These are phyloP conservation scores for Syngnathoides biaculeatus DNA, from an alignment of 2,113 vertebrate species.

Conservation along the genomic window DNA sequence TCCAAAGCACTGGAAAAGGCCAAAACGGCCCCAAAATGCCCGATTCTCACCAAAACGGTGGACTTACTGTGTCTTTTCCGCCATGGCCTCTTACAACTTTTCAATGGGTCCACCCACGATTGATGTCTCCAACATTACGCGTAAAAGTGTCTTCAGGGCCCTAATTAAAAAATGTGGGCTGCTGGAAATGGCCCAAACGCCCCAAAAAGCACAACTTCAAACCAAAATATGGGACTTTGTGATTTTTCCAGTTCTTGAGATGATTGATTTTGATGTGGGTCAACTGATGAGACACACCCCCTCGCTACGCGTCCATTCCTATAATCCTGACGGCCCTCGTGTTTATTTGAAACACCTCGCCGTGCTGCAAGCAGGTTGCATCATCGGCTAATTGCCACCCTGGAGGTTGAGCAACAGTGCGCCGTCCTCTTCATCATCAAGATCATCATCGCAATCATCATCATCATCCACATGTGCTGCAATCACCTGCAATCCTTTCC, in stretches of 20 bases:
- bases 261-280: background rate
- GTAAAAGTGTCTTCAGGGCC: background rate
- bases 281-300: background rate
- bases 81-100: background rate
- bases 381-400: constrained; percentile 77
- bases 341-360: constrained; percentile 12
- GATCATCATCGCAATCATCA: background rate
- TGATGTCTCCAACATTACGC: background rate
- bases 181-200: background rate
- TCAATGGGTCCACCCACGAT: background rate
- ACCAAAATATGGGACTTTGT: background rate
- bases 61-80: background rate
- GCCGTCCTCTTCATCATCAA: background rate
- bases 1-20: background rate
- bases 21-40: background rate
- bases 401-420: constrained; percentile 48
- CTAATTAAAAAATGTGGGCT: background rate
- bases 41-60: background rate
- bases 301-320: background rate
- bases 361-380: constrained; percentile 68
- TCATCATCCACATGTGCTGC: constrained; percentile 58
- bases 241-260: background rate
- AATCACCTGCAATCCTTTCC: constrained; percentile 79
- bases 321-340: background rate
- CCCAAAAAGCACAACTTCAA: background rate